These are phyloP conservation scores for Vollenhovia emeryi DNA, from an alignment of 1,140 invertebrate genomes.

Conservation along the genomic window DNA sequence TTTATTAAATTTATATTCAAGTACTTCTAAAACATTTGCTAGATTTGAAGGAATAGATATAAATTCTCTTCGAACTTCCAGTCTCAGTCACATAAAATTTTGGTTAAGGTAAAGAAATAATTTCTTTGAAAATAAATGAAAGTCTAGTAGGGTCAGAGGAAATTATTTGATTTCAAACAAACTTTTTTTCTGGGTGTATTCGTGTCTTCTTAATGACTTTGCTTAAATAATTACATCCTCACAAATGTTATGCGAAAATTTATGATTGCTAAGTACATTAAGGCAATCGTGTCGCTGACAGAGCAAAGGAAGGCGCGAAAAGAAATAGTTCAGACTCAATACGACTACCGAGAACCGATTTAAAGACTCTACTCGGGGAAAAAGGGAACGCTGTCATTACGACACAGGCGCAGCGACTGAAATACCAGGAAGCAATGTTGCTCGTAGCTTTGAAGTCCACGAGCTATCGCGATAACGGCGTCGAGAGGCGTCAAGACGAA, in stretches of 20 bases:
- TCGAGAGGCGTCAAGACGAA: conserved; percentile 7
- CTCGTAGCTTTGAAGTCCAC: conserved; percentile 48
- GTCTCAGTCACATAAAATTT: too few species aligned
- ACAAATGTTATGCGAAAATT: background rate
- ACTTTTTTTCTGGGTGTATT: too few species aligned
- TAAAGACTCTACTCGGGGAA: conserved; percentile 55
- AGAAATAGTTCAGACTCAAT: conserved; percentile 37
- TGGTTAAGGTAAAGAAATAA: too few species aligned
- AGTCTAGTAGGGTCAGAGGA: too few species aligned
- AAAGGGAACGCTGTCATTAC: conserved; percentile 39
- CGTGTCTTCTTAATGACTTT: background rate
- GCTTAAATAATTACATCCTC: background rate
- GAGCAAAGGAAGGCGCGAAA: conserved; percentile 38
- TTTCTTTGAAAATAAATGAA: too few species aligned
- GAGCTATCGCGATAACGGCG: conserved; percentile 35
- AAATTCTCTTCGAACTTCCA: too few species aligned
- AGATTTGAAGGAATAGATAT: too few species aligned
- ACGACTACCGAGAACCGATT: conserved; percentile 53
- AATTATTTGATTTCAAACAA: too few species aligned
- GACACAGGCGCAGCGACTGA: conserved; percentile 38
- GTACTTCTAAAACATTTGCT: too few species aligned
- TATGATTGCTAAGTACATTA: background rate
- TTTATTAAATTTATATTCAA: too few species aligned
- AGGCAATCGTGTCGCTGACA: conserved; percentile 9
- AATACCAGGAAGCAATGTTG: conserved; percentile 71